A percentile compares a stretch with the other conserved stretches of the same genome.
Evolutionary conservation across 1,140 invertebrate species (phyloP).

Genomic region (Drosophila burlai): DNA sequence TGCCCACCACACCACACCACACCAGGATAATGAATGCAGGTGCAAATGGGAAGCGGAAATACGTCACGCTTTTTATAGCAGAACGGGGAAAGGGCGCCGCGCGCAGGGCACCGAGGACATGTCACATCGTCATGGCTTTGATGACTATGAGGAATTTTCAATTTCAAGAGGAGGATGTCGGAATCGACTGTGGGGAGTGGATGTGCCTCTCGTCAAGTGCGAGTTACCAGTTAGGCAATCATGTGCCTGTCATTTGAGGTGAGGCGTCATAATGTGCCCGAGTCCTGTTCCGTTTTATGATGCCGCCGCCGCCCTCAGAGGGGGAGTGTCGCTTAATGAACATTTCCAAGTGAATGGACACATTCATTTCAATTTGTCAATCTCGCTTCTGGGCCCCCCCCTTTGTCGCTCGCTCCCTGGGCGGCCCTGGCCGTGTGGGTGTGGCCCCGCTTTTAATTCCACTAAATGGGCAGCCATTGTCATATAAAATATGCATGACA

Average conservation of each 20-base stretch:
- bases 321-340: slow-evolving; percentile 65
- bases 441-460: slow-evolving; percentile 68
- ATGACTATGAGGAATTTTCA: slow-evolving; percentile 80
- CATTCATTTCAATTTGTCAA: slow-evolving; percentile 84
- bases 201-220: slow-evolving; percentile 45
- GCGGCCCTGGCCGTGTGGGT: slow-evolving; percentile 14
- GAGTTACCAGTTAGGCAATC: slow-evolving; percentile 66
- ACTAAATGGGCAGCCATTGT: slow-evolving; percentile 69
- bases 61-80: slow-evolving; percentile 72
- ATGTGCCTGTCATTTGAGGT: slow-evolving; percentile 72
- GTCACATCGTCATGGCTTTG: slow-evolving; percentile 51
- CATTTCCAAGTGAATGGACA: slow-evolving; percentile 77
- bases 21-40: slow-evolving; percentile 79
- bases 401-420: slow-evolving; percentile 11
- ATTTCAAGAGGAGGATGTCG: slow-evolving; percentile 60
- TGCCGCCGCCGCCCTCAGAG: slow-evolving; percentile 13
- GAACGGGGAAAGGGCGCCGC: slow-evolving; percentile 1
- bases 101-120: slow-evolving; percentile 45
- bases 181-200: slow-evolving; percentile 7
- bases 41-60: slow-evolving; percentile 81
- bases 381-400: slow-evolving; percentile 40
- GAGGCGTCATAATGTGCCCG: slow-evolving; percentile 72
- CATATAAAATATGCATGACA: slow-evolving; percentile 77
- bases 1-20: slow-evolving; percentile 43
- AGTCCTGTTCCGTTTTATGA: slow-evolving; percentile 66